Conservation (phyloP, 1,140 invertebrate species). For the Melitaea cinxia region DNA sequence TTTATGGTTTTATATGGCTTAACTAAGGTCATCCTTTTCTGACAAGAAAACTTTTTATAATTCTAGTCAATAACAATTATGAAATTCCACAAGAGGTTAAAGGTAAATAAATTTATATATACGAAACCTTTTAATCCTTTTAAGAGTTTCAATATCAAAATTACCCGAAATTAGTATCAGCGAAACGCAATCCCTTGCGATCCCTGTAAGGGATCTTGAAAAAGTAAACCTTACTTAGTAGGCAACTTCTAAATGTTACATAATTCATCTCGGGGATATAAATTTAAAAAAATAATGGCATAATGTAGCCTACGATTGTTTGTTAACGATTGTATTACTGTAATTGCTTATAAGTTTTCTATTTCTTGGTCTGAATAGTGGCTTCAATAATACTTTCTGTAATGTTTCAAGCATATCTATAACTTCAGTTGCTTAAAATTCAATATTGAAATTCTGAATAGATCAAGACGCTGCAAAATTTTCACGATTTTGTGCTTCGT, state of each 20-base stretch:
- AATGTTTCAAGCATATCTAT: background rate
- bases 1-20: constrained; percentile 4
- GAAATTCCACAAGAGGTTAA: background rate
- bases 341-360: background rate
- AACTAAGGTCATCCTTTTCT: background rate
- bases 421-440: background rate
- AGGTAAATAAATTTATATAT: background rate
- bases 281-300: too few relatives aligned
- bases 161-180: constrained; percentile 2
- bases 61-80: background rate
- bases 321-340: too few relatives aligned
- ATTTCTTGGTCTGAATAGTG: background rate
- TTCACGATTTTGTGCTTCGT: background rate
- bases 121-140: background rate
- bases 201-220: constrained; percentile 8
- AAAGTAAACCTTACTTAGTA: background rate
- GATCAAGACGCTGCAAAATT: constrained; percentile 3
- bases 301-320: too few relatives aligned
- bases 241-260: background rate
- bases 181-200: background rate
- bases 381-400: too few relatives aligned
- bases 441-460: background rate
- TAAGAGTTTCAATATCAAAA: constrained; percentile 3
- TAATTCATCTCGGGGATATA: background rate
- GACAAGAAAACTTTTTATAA: background rate